These are phyloP conservation scores for Cantharis nigra DNA, from an alignment of 2,888 invertebrate genomes.

Conservation along the genomic window DNA sequence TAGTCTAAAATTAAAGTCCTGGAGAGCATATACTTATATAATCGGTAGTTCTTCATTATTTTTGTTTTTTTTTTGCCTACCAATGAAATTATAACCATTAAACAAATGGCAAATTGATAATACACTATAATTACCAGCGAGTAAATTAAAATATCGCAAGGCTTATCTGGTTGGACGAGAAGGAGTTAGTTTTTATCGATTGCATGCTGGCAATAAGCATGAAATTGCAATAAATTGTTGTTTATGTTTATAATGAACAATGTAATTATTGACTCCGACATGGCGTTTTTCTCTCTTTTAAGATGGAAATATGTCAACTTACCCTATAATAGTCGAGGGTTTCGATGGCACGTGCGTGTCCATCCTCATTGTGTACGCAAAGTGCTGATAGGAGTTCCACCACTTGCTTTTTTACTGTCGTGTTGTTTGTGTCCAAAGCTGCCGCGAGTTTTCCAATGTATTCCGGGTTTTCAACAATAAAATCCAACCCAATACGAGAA, in stretches of 20 bases:
- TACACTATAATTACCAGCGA: not conserved
- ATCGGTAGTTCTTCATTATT: too few relatives aligned
- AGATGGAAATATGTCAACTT: slow-evolving; percentile 38
- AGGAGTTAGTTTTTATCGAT: slow-evolving; percentile 6
- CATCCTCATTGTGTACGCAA: slow-evolving; percentile 91
- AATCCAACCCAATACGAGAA: slow-evolving; percentile 90
- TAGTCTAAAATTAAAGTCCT: too few relatives aligned
- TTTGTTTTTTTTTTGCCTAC: not conserved
- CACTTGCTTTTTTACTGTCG: slow-evolving; percentile 94
- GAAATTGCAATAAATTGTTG: slow-evolving; percentile 10
- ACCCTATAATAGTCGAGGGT: slow-evolving; percentile 94
- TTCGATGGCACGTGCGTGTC: slow-evolving; percentile 84
- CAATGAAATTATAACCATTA: not conserved
- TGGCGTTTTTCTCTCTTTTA: not conserved
- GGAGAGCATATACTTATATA: not conserved
- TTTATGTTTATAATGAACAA: slow-evolving; percentile 2
- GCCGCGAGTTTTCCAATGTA: slow-evolving; percentile 89
- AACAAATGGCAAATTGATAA: not conserved
- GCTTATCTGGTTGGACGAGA: not conserved
- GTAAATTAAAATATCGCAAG: slow-evolving; percentile 9
- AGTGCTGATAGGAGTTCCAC: slow-evolving; percentile 93
- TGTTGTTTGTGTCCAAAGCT: slow-evolving; percentile 89
- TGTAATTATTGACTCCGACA: not conserved
- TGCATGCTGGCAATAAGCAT: slow-evolving; percentile 1
- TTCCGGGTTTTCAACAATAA: slow-evolving; percentile 92